Base-by-base conservation (phyloP, 1,140 invertebrate genomes). In the Aphelinus atriplicis region DNA sequence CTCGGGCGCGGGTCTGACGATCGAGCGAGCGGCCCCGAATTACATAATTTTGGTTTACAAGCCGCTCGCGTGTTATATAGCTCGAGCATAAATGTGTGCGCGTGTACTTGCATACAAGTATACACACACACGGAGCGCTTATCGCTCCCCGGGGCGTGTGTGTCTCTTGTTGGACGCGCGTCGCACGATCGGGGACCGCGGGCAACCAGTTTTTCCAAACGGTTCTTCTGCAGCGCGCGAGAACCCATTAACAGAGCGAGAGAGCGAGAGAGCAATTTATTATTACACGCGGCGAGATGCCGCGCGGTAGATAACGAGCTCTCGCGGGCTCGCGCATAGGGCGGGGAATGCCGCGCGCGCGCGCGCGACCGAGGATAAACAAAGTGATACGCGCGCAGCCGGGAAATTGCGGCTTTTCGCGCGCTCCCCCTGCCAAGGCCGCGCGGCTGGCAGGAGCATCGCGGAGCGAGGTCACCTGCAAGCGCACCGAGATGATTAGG, bases 331-430 rank as follows among this genome's bases (percentile, higher is more conserved):
- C 26, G 26, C 26, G 3, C 3, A 58, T 51, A 56, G 50, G 5
- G 6, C 45, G 60, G 74, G 78, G 75, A 75, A 78, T 78, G 60
- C 26, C 26, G 26, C 26, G 26, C 26, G 26, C 26, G 26, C 26
- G 26, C 26, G 26, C 26, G 26, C 26, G 26, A 26, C 26, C 26
- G 26, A 26, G 26, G 26, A 26, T 26, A 26, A 26, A 26, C 26
- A 26, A 26, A 26, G 26, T 26, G 26, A 26, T 26, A 26, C 26
- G 26, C 26, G 26, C 26, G 26, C 26, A 26, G 61, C 60, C 57
- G 67, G 57, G 61, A 70, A 70, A 51, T 70, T 70, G 67, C 57
- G 67, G 57, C 78, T 82, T 81, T 80, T 78, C 68, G 77, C 71
- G 77, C 81, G 26, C 26, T 26, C 26, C 26, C 26, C 26, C 26